Base-by-base conservation (phyloP, 2,888 invertebrate genomes). In the Adela reaumurella region DNA sequence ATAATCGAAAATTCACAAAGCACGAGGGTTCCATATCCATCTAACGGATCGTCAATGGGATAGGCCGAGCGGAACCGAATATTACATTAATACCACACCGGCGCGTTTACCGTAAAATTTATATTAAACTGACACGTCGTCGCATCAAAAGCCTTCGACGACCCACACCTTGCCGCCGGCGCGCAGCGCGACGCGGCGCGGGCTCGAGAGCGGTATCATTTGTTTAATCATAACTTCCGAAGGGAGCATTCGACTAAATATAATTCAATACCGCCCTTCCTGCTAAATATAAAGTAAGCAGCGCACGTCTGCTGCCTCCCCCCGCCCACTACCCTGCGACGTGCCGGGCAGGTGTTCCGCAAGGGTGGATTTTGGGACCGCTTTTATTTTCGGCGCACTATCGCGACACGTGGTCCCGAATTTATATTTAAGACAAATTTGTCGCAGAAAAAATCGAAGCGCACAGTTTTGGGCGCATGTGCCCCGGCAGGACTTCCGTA, bases 251-350 rank as follows among this genome's bases (percentile, higher is more conserved):
- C 62, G 66, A 74, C 77, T 77, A 74, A 76, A 77, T 76, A 77
- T 77, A 78, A 72, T 72, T 70, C 70, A 68, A 71, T 71, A 67
- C 67, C 74, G 73, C 78, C 77, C 77, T 74, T 77, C 76, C 78
- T 76, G 74, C 72, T 72, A 71, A 74, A 76, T 72, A 71, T 72
- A 67, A 64, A 35, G 35, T 35, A 35, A 35, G 35, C 35, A 14
- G n/a, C 35, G 35, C 35, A 35, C 35, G 35, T 35, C 35, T 35
- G 35, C 14, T 14, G 35, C 35, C 24, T 24, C 24, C 24, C 24
- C 24, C 24, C 24, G 5, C 24, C 24, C 24, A 4, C 24, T 8
- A 4, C 24, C 24, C 24, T 8, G 5, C 11, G 35, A 8, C 77
- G 77, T 77, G 45, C 45, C 29, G 45, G 48, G 44, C 45, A 45